These are phyloP conservation scores for Mythimna pallens DNA, from an alignment of 2,888 invertebrate species.

Conservation along the genomic window DNA sequence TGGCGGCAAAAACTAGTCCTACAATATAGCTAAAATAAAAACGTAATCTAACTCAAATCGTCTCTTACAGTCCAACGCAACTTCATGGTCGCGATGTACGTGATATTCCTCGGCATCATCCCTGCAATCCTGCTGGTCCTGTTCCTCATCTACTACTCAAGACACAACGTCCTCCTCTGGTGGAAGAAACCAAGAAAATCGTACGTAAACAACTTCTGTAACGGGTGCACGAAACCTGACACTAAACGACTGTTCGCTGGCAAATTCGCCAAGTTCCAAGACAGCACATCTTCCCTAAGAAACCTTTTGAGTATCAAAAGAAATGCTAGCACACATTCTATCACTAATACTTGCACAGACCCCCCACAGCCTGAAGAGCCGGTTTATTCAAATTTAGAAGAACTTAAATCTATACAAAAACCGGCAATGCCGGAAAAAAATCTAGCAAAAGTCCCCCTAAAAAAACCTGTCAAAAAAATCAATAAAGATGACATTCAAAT, in stretches of 20 bases:
- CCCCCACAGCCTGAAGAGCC: constrained; percentile 44
- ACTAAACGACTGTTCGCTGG: constrained; percentile 51
- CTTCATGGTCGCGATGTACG: constrained; percentile 95
- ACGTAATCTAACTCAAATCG: background rate
- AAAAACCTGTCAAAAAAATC: constrained; percentile 77
- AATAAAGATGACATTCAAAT: constrained; percentile 83
- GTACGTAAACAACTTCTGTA: constrained; percentile 82
- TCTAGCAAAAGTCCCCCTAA: constrained; percentile 65
- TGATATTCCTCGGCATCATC: constrained; percentile 96
- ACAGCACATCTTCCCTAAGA: constrained; percentile 55
- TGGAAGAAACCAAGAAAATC: constrained; percentile 89
- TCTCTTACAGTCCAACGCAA: constrained; percentile 92
- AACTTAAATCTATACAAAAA: constrained; percentile 31
- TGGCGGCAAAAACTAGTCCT: background rate
- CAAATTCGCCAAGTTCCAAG: constrained; percentile 63
- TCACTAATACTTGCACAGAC: constrained; percentile 34
- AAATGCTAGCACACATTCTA: constrained; percentile 36
- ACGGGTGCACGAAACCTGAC: constrained; percentile 49
- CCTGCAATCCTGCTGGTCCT: constrained; percentile 93
- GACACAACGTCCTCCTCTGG: constrained; percentile 91
- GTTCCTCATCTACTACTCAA: constrained; percentile 94
- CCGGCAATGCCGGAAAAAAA: constrained; percentile 50
- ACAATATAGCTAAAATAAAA: background rate
- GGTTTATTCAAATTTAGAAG: constrained; percentile 55
- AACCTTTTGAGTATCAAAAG: constrained; percentile 61